These are phyloP conservation scores for Brenthis daphne DNA, from an alignment of 2,888 invertebrate species.

Conservation along the genomic window DNA sequence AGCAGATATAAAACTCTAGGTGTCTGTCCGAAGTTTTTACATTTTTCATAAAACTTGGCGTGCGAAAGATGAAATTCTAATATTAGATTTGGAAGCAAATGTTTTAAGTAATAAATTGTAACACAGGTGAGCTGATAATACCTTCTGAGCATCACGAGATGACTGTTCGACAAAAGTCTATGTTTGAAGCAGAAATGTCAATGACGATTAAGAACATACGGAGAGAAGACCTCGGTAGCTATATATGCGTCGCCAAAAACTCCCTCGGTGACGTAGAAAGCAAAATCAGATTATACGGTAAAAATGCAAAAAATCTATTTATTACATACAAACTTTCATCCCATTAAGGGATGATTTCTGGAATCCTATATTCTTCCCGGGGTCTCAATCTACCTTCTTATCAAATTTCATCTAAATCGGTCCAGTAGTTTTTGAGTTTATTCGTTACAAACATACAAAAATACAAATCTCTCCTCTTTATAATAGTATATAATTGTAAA, in stretches of 20 bases:
- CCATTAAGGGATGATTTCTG: too few relatives aligned
- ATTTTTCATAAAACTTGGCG: constrained; percentile 80
- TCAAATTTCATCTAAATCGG: too few relatives aligned
- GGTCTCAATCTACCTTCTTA: too few relatives aligned
- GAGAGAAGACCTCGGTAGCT: constrained; percentile 90
- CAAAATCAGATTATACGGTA: constrained; percentile 94
- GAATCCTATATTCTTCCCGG: too few relatives aligned
- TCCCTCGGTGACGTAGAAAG: constrained; percentile 94
- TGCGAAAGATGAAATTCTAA: constrained; percentile 76
- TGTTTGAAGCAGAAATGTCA: constrained; percentile 92
- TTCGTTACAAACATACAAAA: too few relatives aligned
- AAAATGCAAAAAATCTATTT: too few relatives aligned
- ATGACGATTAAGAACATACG: constrained; percentile 91
- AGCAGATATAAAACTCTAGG: constrained; percentile 77
- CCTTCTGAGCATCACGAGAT: constrained; percentile 92
- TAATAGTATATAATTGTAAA: too few relatives aligned
- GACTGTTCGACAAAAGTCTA: constrained; percentile 86
- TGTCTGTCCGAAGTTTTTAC: constrained; percentile 78
- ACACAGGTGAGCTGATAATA: constrained; percentile 90
- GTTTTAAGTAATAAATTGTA: constrained; percentile 71
- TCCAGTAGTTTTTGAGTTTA: too few relatives aligned
- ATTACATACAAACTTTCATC: too few relatives aligned
- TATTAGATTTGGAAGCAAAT: constrained; percentile 78
- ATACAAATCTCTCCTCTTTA: too few relatives aligned
- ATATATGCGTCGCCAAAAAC: constrained; percentile 93